Base-by-base conservation (phyloP, 2,888 invertebrate species). In the Amphipyra tragopoginis region DNA sequence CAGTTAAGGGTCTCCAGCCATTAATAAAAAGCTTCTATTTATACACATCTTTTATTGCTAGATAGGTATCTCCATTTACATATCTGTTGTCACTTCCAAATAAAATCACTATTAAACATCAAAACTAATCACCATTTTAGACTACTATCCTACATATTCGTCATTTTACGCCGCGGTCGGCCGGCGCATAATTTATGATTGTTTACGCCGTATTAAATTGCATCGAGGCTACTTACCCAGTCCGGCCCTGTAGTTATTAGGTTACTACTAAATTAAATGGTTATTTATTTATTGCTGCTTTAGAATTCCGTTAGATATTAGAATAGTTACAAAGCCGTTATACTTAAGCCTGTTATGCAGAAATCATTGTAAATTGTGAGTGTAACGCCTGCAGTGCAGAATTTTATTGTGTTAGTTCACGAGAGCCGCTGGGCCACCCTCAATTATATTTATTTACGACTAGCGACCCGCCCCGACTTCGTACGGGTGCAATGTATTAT, bases 161-260 rank as follows among this genome's bases (percentile, higher is more conserved):
- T 56, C 29, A 70, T 36, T 56, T 53, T 42, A 44, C 29, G 29
- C 29, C 26, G 21, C 34, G 38, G 9, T 47, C 21, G n/a, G 6
- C 14, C 47, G 9, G 47, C 39, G 36, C 40, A 68, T 81, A 84
- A 83, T 84, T 81, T 84, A 78, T 72, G 80, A 82, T 83, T 82
- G 80, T 80, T 62, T 73, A 80, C 71, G 80, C 74, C 58, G 61
- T 67, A 78, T 81, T 79, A 71, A 64, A 59, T 21, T 72, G 68
- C 47, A 65, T 61, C 38, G 71, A 55, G 72, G 67, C 60, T 74
- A 75, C 21, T 21, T 21, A 21, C 73, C 54, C 47, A 77, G 64
- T 66, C 13, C 52, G 65, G 55, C 61, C 76, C 66, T 72, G 66
- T 26, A 29, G 49, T 57, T 69, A 57, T 65, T 65, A 53, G 53